Conservation (phyloP, 1,140 invertebrate genomes). For the Drosophila dunni region DNA sequence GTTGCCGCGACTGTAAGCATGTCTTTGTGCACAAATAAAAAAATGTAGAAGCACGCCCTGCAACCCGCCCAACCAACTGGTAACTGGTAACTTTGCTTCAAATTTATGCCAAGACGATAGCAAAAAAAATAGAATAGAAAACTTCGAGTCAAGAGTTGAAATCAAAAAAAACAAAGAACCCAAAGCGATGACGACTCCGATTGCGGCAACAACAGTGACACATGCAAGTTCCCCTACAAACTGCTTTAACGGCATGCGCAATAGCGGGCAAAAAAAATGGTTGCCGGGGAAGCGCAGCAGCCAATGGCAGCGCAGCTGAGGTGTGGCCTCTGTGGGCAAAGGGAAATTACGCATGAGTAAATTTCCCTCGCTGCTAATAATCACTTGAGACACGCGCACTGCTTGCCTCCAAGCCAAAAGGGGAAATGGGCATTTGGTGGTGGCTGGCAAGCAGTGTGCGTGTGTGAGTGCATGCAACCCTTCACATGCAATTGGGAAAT, state of each 20-base stretch:
- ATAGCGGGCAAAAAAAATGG: slow-evolving; percentile 58
- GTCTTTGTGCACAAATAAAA: slow-evolving; percentile 60
- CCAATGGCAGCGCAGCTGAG: slow-evolving; percentile 68
- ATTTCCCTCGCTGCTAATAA: slow-evolving; percentile 78
- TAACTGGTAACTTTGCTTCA: slow-evolving; percentile 45
- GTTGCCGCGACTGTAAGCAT: slow-evolving; percentile 68
- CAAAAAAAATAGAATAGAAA: slow-evolving; percentile 24
- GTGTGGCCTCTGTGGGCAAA: slow-evolving; percentile 63
- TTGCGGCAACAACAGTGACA: slow-evolving; percentile 3
- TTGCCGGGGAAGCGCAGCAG: slow-evolving; percentile 66
- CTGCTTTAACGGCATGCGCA: slow-evolving; percentile 50
- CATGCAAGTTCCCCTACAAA: slow-evolving; percentile 53
- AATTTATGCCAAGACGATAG: slow-evolving; percentile 74
- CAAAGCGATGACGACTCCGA: slow-evolving; percentile 14
- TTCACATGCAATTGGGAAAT: slow-evolving; percentile 56
- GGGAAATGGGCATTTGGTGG: slow-evolving; percentile 34
- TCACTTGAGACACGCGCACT: slow-evolving; percentile 76
- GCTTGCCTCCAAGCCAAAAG: neutral
- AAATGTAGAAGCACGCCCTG: slow-evolving; percentile 32
- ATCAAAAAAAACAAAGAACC: slow-evolving; percentile 1
- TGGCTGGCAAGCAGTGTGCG: slow-evolving; percentile 1
- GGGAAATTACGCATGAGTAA: slow-evolving; percentile 72
- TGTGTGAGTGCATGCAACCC: slow-evolving; percentile 54
- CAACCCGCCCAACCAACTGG: slow-evolving; percentile 22
- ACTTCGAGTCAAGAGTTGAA: slow-evolving; percentile 22